Percentiles rank a stretch among this genome's conserved stretches.
Evolutionary conservation across 2,888 invertebrate species (phyloP).

Genomic region (Parnassius glacialis): DNA sequence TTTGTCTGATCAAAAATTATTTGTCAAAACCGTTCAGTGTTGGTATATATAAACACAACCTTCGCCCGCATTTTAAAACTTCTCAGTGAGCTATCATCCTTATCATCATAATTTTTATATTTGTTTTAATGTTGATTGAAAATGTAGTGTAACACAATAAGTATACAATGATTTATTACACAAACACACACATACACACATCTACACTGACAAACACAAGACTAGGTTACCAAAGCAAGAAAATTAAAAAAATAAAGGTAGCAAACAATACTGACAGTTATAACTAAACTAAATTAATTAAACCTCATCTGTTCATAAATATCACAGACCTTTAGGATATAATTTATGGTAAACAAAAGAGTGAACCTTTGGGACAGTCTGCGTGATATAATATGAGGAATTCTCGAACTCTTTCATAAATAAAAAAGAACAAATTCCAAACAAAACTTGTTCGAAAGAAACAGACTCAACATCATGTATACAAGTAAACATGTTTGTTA

Average conservation of each 20-base stretch:
- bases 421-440: conserved; percentile 27
- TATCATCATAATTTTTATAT: too few species aligned
- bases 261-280: conserved; percentile 24
- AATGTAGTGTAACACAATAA: background rate
- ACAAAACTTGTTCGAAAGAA: conserved; percentile 20
- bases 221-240: conserved; percentile 25
- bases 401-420: conserved; percentile 26
- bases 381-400: conserved; percentile 20
- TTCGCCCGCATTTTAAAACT: too few species aligned
- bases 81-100: too few species aligned
- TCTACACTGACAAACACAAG: background rate
- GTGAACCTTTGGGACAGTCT: conserved; percentile 12
- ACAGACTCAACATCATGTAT: conserved; percentile 19
- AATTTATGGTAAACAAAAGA: conserved; percentile 11
- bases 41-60: too few species aligned
- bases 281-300: conserved; percentile 27
- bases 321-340: conserved; percentile 22
- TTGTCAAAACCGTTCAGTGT: too few species aligned
- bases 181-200: background rate
- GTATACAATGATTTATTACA: background rate
- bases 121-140: too few species aligned
- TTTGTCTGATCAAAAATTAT: too few species aligned
- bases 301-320: conserved; percentile 23
- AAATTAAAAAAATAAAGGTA: conserved; percentile 14
- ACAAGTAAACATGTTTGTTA: conserved; percentile 6